phyloP scores from a whole-genome alignment of 2,888 invertebrate species.

The Tridacna gigas region DNA sequence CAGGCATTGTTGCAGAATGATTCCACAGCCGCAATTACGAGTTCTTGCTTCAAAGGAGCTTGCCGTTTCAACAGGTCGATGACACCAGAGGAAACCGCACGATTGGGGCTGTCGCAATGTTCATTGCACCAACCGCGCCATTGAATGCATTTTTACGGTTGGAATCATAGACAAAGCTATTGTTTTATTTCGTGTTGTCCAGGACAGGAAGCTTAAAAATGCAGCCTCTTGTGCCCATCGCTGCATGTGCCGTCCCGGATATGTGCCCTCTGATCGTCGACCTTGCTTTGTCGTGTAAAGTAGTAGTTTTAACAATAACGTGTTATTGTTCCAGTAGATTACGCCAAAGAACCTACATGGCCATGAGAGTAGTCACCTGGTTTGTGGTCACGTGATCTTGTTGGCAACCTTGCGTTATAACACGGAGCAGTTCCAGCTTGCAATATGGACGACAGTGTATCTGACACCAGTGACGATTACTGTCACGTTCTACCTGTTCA shows the following conservation, averaged over 20 bases:
- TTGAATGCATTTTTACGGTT: slow-evolving; percentile 36
- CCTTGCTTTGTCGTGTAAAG: slow-evolving; percentile 30
- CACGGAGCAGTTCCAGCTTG: slow-evolving; percentile 35
- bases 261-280: slow-evolving; percentile 36
- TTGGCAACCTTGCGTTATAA: slow-evolving; percentile 53
- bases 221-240: slow-evolving; percentile 54
- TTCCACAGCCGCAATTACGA: too few relatives aligned
- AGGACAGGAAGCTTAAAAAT: slow-evolving; percentile 38
- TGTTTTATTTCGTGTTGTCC: slow-evolving; percentile 38
- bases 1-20: too few relatives aligned
- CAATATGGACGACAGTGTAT: slow-evolving; percentile 49
- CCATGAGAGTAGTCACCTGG: slow-evolving; percentile 42
- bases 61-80: too few relatives aligned
- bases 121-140: slow-evolving; percentile 34
- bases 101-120: slow-evolving; percentile 41
- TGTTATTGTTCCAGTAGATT: slow-evolving; percentile 15
- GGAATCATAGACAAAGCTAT: slow-evolving; percentile 49
- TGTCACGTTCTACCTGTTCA: slow-evolving; percentile 35
- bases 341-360: slow-evolving; percentile 13
- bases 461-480: slow-evolving; percentile 50
- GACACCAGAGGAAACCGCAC: too few relatives aligned
- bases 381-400: slow-evolving; percentile 51
- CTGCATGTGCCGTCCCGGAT: slow-evolving; percentile 45
- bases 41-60: too few relatives aligned
- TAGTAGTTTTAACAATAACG: slow-evolving; percentile 20